These are phyloP conservation scores for Physocephala rufipes DNA, from an alignment of 2,888 invertebrate species.

Conservation along the genomic window DNA sequence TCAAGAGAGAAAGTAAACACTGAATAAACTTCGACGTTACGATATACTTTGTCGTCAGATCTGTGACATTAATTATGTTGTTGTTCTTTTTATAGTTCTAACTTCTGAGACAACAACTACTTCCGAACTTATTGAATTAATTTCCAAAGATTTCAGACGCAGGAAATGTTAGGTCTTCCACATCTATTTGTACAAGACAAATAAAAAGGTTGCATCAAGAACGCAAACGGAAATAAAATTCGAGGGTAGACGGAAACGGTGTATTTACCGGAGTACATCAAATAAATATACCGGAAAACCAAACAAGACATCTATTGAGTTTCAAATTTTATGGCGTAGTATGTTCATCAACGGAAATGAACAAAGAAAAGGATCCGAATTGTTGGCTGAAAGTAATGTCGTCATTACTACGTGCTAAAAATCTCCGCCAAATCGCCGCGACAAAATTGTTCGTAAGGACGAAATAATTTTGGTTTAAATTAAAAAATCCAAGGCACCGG, in stretches of 20 bases:
- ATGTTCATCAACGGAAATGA: conserved; percentile 8
- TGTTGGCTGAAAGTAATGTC: neutral
- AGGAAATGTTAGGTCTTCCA: conserved; percentile 10
- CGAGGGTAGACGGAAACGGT: neutral
- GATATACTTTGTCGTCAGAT: too few species aligned
- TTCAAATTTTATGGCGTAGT: too few species aligned
- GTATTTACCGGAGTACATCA: neutral
- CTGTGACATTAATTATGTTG: too few species aligned
- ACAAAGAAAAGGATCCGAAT: neutral
- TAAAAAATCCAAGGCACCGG: neutral
- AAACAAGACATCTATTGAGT: neutral
- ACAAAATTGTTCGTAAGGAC: conserved; percentile 32
- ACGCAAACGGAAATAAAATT: neutral
- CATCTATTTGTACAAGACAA: neutral
- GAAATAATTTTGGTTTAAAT: conserved; percentile 36
- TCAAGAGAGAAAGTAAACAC: too few species aligned
- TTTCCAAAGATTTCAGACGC: conserved; percentile 10
- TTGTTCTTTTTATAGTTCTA: neutral
- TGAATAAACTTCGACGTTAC: too few species aligned
- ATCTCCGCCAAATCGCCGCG: neutral
- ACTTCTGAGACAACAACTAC: neutral
- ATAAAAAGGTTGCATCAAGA: neutral
- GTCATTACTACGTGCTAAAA: neutral
- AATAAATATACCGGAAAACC: neutral
- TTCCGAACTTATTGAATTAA: conserved; percentile 30